A percentile compares a stretch with the other conserved stretches of the same genome.
Conservation (phyloP, 2,888 invertebrate genomes). For the Harpagoxenus sublaevis region DNA sequence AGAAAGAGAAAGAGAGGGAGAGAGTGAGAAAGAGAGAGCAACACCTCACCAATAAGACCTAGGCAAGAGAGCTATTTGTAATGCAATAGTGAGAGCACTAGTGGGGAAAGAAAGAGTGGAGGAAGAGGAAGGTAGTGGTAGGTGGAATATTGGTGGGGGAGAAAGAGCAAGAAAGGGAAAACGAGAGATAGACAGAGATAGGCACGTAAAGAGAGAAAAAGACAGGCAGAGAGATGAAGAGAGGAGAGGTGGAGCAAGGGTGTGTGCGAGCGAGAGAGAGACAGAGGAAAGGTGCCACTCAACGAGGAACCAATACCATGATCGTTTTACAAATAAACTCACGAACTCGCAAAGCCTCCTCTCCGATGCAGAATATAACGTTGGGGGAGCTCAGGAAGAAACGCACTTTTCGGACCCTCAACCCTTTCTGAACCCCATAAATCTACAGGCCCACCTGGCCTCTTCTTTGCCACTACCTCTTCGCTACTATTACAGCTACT, state of each 20-base stretch:
- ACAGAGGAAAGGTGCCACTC: conserved; percentile 71
- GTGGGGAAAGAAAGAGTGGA: conserved; percentile 78
- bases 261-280: conserved; percentile 65
- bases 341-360: conserved; percentile 68
- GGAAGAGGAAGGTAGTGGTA: conserved; percentile 68
- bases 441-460: conserved; percentile 73
- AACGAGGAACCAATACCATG: conserved; percentile 74
- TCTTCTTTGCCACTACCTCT: conserved; percentile 62
- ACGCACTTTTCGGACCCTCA: conserved; percentile 72
- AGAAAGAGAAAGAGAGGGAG: conserved; percentile 42
- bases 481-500: conserved; percentile 37
- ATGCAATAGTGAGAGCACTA: conserved; percentile 82
- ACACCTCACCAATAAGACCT: conserved; percentile 75
- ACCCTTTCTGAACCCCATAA: conserved; percentile 72
- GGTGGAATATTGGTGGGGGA: conserved; percentile 69
- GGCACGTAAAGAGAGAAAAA: conserved; percentile 17
- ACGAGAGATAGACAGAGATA: conserved; percentile 8
- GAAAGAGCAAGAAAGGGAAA: conserved; percentile 59
- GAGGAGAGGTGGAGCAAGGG: conserved; percentile 54
- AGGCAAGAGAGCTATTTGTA: conserved; percentile 83
- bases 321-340: conserved; percentile 77
- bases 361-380: conserved; percentile 65
- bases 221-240: conserved; percentile 26
- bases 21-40: conserved; percentile 53
- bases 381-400: conserved; percentile 82